Evolutionary conservation across 2,888 invertebrate genomes (phyloP).

Genomic region (Allolobophora icterica): DNA sequence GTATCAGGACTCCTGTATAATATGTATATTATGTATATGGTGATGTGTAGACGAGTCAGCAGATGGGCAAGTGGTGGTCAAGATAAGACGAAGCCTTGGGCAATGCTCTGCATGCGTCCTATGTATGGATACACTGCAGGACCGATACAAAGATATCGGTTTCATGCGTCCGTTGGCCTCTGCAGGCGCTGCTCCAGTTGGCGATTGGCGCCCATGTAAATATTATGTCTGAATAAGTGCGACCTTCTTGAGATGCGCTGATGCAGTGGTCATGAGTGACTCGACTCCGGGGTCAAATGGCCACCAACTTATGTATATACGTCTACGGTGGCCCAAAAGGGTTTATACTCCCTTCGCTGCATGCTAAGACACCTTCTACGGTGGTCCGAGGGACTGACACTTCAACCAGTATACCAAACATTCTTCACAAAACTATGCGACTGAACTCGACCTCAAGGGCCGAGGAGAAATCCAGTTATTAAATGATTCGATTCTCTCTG

Average conservation of each 20-base stretch:
- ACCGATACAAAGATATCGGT: conserved; percentile 17
- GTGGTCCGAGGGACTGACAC: background rate
- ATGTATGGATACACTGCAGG: background rate
- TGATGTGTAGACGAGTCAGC: background rate
- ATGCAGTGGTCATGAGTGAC: background rate
- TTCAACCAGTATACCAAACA: background rate
- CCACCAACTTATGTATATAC: background rate
- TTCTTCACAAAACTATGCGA: background rate
- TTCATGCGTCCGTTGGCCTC: background rate
- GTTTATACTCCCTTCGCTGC: no score
- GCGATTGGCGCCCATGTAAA: conserved; percentile 14
- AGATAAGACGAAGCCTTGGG: background rate
- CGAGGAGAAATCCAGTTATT: background rate
- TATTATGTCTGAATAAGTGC: conserved; percentile 12
- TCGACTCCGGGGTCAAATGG: background rate
- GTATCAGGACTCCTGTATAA: no score
- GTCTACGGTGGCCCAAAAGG: background rate
- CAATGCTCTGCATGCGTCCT: no score
- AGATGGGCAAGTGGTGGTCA: background rate
- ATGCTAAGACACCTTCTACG: background rate
- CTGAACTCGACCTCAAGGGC: background rate
- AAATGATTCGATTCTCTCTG: no score
- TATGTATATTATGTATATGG: background rate
- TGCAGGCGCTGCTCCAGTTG: background rate
- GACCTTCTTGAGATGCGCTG: conserved; percentile 10